Base-by-base conservation (phyloP, 2,113 vertebrate genomes). In the Cariama cristata region DNA sequence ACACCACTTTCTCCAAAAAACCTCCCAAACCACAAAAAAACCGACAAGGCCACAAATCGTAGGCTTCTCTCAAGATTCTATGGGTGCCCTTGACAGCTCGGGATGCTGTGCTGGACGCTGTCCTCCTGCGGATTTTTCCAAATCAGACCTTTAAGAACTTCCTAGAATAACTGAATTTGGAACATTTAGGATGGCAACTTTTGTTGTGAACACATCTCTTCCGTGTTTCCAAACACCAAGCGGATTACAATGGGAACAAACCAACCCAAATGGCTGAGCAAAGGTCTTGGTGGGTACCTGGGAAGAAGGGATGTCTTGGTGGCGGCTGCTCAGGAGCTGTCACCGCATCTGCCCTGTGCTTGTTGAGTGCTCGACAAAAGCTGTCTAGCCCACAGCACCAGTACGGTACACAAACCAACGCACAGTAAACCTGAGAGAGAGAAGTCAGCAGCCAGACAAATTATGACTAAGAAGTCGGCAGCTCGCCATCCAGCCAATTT, bases 281-380 rank as follows among this genome's bases (percentile, higher is more conserved):
- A 50, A 35, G 26, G 12, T 28, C 62, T 30, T 4, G 30, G 30
- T 8, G 45, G 35, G 62, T 53, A 22, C 47, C 35, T 24, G 80
- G 35, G 30, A 52, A 30, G 67, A n/a, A 84, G 56, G 3, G 7
- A 33, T 1, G 2, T 11, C 59, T 38, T 2, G 1, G 40, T 7
- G 59, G 32, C 4, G 7, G 67, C 35, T 11, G 56, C 45, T 35
- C 35, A 14, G 56, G 56, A 72, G 55, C 56, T 1, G 7, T 12
- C n/a, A n/a, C n/a, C 3, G 1, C 24, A 14, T 8, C 50, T 5
- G 40, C 26, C 62, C 62, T 1, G 32, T 3, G 3, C 62, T 35
- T 30, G 32, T 5, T 3, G 6, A n/a, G 50, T 0, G 6, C 50
- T 13, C 24, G 5, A 4, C 7, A 1, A 19, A 38, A 50, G 16